Evolutionary conservation across 2,113 vertebrate genomes (phyloP).

Genomic region (Percopsis transmontana): DNA sequence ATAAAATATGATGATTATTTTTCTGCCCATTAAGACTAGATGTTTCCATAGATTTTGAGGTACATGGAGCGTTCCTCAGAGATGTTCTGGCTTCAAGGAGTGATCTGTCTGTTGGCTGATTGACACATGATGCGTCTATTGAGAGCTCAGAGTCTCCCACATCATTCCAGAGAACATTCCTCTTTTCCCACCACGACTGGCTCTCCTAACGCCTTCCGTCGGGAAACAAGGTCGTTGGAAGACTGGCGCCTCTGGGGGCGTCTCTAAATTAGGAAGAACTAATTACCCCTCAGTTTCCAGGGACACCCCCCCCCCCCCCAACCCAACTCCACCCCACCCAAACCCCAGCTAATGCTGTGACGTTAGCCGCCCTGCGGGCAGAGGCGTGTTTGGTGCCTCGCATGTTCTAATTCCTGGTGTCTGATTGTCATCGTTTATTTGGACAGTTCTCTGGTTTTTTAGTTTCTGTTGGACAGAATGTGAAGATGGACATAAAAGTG

Average conservation of each 20-base stretch:
- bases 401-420: no score
- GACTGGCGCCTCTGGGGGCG: constrained; percentile 54
- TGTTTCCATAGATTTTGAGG: background rate
- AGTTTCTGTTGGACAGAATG: no score
- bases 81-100: background rate
- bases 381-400: no score
- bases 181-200: constrained; percentile 70
- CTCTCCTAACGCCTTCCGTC: constrained; percentile 63
- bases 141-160: constrained; percentile 57
- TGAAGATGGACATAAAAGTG: no score
- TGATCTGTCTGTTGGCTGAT: constrained; percentile 34
- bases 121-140: constrained; percentile 56
- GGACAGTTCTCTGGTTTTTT: no score
- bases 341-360: no score
- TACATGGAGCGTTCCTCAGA: background rate
- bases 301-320: constrained; percentile 50
- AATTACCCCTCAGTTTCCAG: constrained; percentile 73
- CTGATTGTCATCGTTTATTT: no score
- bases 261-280: constrained; percentile 60
- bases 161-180: constrained; percentile 70
- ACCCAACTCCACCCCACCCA: background rate
- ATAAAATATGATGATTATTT: no score
- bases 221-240: constrained; percentile 68
- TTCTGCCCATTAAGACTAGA: no score
- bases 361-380: no score